phyloP scores from a whole-genome alignment of 2,888 invertebrate genomes.

The Auanema freiburgensis region DNA sequence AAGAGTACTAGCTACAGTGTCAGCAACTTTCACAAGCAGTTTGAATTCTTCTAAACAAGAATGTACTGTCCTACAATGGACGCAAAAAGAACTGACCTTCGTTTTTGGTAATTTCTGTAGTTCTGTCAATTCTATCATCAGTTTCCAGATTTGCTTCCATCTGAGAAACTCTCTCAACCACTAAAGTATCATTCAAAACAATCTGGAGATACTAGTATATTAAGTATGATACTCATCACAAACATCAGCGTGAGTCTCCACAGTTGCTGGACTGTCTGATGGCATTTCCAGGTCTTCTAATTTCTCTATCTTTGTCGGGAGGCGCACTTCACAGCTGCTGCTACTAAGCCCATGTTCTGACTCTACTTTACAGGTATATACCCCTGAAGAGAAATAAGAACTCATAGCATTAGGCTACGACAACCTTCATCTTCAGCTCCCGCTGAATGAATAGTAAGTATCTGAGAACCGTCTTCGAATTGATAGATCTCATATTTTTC shows the following conservation, averaged over 20 bases:
- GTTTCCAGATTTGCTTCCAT: no score
- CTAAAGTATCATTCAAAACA: no score
- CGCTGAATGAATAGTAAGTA: constrained; percentile 41
- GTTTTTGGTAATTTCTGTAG: no score
- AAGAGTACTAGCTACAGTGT: constrained; percentile 55
- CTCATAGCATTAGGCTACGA: background rate
- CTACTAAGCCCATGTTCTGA: constrained; percentile 47
- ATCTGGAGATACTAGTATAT: no score
- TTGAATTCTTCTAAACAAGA: constrained; percentile 46
- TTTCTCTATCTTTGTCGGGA: constrained; percentile 12
- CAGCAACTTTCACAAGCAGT: constrained; percentile 62
- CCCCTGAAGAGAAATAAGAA: constrained; percentile 20
- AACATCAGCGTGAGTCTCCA: constrained; percentile 8
- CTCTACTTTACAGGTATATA: constrained; percentile 49
- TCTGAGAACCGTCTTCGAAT: constrained; percentile 47
- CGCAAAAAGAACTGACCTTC: background rate
- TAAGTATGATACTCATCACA: no score
- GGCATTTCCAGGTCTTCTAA: background rate
- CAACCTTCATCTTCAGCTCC: constrained; percentile 27
- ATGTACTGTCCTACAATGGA: background rate
- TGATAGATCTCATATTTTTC: constrained; percentile 47
- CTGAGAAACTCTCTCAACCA: no score
- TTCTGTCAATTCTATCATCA: no score
- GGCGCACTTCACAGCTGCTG: constrained; percentile 39
- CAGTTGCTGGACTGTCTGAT: constrained; percentile 8